Base-by-base conservation (phyloP, 2,113 vertebrate genomes). In the Ctenodactylus gundi region DNA sequence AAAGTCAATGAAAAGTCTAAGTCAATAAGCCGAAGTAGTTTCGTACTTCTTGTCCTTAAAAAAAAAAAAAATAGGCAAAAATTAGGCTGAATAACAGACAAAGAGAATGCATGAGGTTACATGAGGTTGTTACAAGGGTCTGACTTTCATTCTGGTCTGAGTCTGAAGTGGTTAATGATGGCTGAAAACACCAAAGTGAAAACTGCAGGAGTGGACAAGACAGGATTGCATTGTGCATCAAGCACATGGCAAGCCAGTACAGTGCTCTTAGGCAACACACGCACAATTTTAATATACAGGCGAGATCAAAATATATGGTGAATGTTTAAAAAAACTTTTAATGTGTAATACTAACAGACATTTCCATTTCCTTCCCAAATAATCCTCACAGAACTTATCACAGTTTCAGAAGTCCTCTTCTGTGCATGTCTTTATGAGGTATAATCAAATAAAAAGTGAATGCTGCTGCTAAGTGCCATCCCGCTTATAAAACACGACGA, bases 21-120 rank as follows among this genome's bases (percentile, higher is more conserved):
- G 91, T 99, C 99, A 81, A 99, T 98, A 13, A 99, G 97, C 13
- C 98, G 98, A 21, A 99, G 99, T 87, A 99, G 98, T 90, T 99
- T 99, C 13, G 97, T 77, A 57, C 98, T 98, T 94, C 99, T 98
- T 95, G 98, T 99, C 97, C 99, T 99, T 97, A 44, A 88, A 80
- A 94, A 94, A 15, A 34, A 78, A 96, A 13, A 97, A 49, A 97
- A 1, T 88, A 27, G 93, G 97, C 23, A 92, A 72, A 34, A 34
- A 31, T 94, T 93, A 97, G 88, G 34, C 41, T 13, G 51, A 72
- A 60, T 27, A 55, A 68, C 55, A 31, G 10, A 46, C 87, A 34
- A 10, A 70, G 29, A 55, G 62, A 20, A 57, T 55, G 8, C 67
- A 51, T 29, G 39, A 15, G 55, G 29, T 55, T 44, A n/a, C 10